phyloP scores from a whole-genome alignment of 2,888 invertebrate genomes.

The Gibbula magus region DNA sequence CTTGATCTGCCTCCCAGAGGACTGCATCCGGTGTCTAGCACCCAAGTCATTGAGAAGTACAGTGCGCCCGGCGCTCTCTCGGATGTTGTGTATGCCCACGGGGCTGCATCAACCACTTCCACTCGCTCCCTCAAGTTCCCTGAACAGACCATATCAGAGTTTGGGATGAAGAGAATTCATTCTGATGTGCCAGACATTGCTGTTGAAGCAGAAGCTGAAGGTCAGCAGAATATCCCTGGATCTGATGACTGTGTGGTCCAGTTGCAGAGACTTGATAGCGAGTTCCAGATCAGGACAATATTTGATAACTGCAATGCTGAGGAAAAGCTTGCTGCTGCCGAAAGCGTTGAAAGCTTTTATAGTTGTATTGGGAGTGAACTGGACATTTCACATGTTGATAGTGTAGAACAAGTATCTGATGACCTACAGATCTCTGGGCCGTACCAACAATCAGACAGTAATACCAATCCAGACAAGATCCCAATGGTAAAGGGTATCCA shows the following conservation, averaged over 20 bases:
- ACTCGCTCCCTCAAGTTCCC: no score
- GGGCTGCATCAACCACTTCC: not conserved
- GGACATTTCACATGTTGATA: no score
- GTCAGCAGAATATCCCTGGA: not conserved
- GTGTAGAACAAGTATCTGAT: no score
- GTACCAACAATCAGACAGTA: not conserved
- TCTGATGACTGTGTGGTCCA: not conserved
- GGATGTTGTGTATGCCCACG: not conserved
- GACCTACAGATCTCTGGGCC: no score
- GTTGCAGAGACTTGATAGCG: not conserved
- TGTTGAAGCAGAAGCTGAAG: no score
- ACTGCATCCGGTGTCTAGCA: not conserved
- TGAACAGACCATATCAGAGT: no score
- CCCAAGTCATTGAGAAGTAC: not conserved
- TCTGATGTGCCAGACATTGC: no score
- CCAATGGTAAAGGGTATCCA: no score
- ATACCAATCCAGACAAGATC: no score
- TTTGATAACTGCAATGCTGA: not conserved
- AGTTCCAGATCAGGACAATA: not conserved
- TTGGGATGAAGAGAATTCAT: no score
- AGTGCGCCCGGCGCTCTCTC: not conserved
- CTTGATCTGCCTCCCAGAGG: no score
- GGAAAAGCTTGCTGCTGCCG: not conserved
- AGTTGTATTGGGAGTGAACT: no score
- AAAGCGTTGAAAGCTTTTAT: not conserved